Evolutionary conservation across 2,888 invertebrate genomes (phyloP), one percentile per base, ranked within the genome.

Genomic region (Andrena camellia): DNA sequence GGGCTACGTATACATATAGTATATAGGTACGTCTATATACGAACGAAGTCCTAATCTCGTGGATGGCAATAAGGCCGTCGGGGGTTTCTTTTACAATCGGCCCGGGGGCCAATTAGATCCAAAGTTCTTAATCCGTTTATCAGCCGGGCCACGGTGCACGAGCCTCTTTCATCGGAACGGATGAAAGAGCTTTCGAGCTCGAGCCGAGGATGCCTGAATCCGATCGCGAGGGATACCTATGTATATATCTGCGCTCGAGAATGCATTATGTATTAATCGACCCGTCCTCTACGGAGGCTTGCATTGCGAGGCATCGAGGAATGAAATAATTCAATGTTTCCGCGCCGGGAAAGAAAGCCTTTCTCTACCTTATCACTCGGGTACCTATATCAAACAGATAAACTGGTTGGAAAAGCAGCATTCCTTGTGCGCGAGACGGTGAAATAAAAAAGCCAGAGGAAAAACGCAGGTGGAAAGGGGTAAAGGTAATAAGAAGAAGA

Each of bases 51-150:
- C 86, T 88, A 88, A 88, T 88, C 88, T 88, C 79, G 52, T 63
- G 63, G 78, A 67, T 73, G 81, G 83, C 85, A 82, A 81, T 77
- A 77, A 85, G 81, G 60, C 79, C 81, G 84, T 52, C 79, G 82
- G 85, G 80, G 86, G 83, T 83, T 85, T 88, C 86, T 81, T 88
- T 88, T 88, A 88, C 83, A 84, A 88, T 88, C 88, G 86, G 76
- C 29, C 76, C 80, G 75, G 81, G 63, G 80, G 81, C 86, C 89
- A 88, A 88, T 88, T 88, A 88, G 88, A 89, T 86, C 77, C 83
- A 42, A 87, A 89, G 78, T 89, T 88, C 86, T 87, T 88, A 89
- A 88, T 88, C 89, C 89, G 86, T 88, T 88, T 88, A 89, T 89
- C 88, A 85, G 84, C 81, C 63, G 67, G 54, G 80, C 78, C 85